Evolutionary conservation across 2,797 vertebrate genomes (phyloP), one percentile per base, ranked within the genome.

Genomic region (Discoglossus pictus): DNA sequence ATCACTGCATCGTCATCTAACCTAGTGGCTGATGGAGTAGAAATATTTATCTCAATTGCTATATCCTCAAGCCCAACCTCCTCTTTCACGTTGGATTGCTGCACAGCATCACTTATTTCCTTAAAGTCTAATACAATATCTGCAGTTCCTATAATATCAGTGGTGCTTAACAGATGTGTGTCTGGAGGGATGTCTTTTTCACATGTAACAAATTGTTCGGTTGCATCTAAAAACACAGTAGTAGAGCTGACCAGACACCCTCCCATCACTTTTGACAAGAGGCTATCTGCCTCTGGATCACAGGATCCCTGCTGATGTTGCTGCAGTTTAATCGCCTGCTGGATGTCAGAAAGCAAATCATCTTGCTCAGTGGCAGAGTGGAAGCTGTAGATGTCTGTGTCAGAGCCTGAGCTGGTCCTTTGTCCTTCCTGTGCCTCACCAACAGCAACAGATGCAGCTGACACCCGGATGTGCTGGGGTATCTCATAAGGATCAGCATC

Each of bases 381-480:
- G 75, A 97, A 98, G 87, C 97, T 99, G 81, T 98, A 98, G 78
- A 98, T 94, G 64, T 99, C 97, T 0, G 94, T 97, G 79, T 99
- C 97, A 0, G 96, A 99, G 27, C 94, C 95, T 0, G 96, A 98
- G 78, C 96, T 98, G 61, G 86, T 91, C 79, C 89, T 91, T 75
- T 87, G 88, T 81, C 86, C 90, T 69, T 83, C 83, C 72, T 88
- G 88, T 4, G 84, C 82, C 78, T 90, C 87, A 10, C 16, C 65
- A 11, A 79, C 75, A 51, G 84, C 85, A 65, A 79, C 84, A 70
- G 72, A 66, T 54, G 76, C 84, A 70, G 72, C 68, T 54, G 76
- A 74, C n/a, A 27, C 53, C 40, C 2, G 35, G 11, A 25, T 25
- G 75, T 87, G 90, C 25, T 80, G 82, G 65, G 65, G 78, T 73